Evolutionary conservation across 2,113 vertebrate species (phyloP).

Genomic region (Atherinomorus stipes): DNA sequence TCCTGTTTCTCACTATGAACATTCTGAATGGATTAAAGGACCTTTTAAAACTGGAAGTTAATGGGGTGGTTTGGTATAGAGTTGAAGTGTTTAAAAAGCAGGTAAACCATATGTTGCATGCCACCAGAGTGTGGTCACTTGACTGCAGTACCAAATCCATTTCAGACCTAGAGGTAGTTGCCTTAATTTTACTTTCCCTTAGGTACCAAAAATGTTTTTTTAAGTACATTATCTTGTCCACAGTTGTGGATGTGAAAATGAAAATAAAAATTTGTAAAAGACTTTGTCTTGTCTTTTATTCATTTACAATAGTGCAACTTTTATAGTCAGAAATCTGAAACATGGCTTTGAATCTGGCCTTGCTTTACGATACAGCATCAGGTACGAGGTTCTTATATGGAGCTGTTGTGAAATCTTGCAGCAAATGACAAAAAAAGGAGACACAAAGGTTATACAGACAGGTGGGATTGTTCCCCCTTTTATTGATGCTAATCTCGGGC

Average conservation of each 20-base stretch:
- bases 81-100: conserved; percentile 17
- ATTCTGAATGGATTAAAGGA: not conserved
- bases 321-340: not conserved
- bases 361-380: not conserved
- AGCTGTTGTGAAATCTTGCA: conserved; percentile 1
- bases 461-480: conserved; percentile 52
- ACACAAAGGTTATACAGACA: conserved; percentile 17
- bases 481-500: conserved; percentile 53
- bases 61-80: conserved; percentile 14
- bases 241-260: conserved; percentile 40
- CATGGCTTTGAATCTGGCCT: not conserved
- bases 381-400: not conserved
- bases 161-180: conserved; percentile 79
- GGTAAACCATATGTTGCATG: conserved; percentile 31
- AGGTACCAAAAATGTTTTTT: conserved; percentile 82
- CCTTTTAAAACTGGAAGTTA: conserved; percentile 38
- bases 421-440: not conserved
- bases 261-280: conserved; percentile 62
- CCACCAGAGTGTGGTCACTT: conserved; percentile 39
- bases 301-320: not conserved
- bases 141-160: conserved; percentile 71
- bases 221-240: conserved; percentile 63
- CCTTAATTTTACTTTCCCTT: conserved; percentile 78
- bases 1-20: not conserved
- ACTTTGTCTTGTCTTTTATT: not conserved